A percentile compares a stretch with the other conserved stretches of the same genome.
These are phyloP conservation scores for Brachyptera putata DNA, from an alignment of 2,888 invertebrate species.

Conservation along the genomic window DNA sequence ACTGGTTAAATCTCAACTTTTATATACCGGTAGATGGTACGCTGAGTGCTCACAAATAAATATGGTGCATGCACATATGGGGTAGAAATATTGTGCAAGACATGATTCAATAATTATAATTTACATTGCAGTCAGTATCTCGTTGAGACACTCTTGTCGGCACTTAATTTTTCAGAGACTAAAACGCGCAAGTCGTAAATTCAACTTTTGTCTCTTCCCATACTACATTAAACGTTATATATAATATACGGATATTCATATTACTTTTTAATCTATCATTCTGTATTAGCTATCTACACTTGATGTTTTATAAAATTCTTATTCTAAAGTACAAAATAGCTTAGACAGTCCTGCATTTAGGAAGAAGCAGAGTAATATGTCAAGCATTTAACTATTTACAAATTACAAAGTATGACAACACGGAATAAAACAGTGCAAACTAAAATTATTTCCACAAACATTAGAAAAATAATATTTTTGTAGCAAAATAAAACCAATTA, in stretches of 20 bases:
- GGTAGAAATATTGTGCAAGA: no score
- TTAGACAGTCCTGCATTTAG: slow-evolving; percentile 31
- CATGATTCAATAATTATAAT: no score
- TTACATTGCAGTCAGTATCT: background rate
- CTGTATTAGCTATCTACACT: slow-evolving; percentile 23
- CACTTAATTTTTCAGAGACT: slow-evolving; percentile 25
- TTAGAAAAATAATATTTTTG: slow-evolving; percentile 10
- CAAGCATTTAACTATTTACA: slow-evolving; percentile 14
- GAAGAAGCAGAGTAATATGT: slow-evolving; percentile 30
- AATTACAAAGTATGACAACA: slow-evolving; percentile 1
- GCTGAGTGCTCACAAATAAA: no score
- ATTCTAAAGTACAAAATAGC: slow-evolving; percentile 32
- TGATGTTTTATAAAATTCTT: slow-evolving; percentile 30
- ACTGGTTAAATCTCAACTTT: no score
- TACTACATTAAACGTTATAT: no score
- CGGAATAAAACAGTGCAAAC: slow-evolving; percentile 2
- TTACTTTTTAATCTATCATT: slow-evolving; percentile 8
- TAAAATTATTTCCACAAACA: background rate
- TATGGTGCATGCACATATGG: no score
- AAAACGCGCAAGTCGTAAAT: slow-evolving; percentile 9
- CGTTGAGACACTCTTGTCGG: slow-evolving; percentile 15
- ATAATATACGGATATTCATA: background rate
- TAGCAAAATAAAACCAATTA: slow-evolving; percentile 7
- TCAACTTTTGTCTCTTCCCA: background rate
- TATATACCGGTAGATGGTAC: no score